Percentiles rank a stretch among this genome's conserved stretches.
Conservation (phyloP, 2,113 vertebrate genomes). For the Cercopithecus mona region DNA sequence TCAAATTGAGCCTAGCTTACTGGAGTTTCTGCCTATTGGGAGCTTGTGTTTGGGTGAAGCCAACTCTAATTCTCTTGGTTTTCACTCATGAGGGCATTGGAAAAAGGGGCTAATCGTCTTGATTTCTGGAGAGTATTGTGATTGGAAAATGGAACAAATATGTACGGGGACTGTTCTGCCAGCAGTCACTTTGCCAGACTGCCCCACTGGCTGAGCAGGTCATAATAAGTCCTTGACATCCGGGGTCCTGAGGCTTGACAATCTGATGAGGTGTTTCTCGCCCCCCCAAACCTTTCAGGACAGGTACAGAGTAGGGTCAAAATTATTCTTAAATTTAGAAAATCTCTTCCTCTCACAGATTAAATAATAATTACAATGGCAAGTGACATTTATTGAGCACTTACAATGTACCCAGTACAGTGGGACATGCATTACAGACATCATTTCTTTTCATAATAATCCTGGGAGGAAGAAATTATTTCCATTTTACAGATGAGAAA, state of each 20-base stretch:
- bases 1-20: constrained; percentile 75
- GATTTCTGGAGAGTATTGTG: background rate
- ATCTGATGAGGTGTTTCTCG: background rate
- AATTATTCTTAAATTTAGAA: background rate
- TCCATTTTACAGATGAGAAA: constrained; percentile 3
- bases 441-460: background rate
- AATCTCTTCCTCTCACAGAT: background rate
- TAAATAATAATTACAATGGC: background rate
- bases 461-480: background rate
- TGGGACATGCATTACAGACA: background rate
- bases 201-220: background rate
- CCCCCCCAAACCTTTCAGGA: background rate
- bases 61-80: constrained; percentile 68
- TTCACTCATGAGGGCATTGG: constrained; percentile 59
- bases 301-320: background rate
- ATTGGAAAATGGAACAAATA: constrained; percentile 31
- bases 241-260: background rate
- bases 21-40: constrained; percentile 62
- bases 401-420: background rate
- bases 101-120: background rate
- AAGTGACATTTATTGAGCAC: background rate
- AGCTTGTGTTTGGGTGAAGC: constrained; percentile 47
- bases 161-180: background rate
- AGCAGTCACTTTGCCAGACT: rapidly evolving
- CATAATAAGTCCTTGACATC: background rate